Evolutionary conservation across 2,113 vertebrate species (phyloP).

Genomic region (Dasyurus viverrinus): DNA sequence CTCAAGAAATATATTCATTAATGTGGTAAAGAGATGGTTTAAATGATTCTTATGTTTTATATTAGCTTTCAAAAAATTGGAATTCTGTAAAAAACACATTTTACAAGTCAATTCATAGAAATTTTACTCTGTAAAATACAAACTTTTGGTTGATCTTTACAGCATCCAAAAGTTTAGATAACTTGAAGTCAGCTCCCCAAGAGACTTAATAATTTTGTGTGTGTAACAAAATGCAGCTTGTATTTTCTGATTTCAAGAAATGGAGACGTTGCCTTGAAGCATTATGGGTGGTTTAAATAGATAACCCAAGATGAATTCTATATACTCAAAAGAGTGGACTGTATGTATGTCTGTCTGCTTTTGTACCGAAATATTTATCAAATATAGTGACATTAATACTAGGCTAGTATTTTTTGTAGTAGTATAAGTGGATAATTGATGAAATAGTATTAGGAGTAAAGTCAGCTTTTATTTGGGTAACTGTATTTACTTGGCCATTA

Average conservation of each 20-base stretch:
- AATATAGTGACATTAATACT: not conserved
- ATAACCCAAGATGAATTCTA: not conserved
- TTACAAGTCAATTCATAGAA: slow-evolving; percentile 13
- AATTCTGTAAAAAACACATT: not conserved
- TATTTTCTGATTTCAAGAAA: not conserved
- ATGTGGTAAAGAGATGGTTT: not conserved
- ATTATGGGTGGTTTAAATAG: not conserved
- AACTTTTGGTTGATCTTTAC: not conserved
- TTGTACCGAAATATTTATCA: slow-evolving; percentile 12
- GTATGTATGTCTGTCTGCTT: not conserved
- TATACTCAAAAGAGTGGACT: not conserved
- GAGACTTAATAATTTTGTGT: not conserved
- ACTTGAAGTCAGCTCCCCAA: not conserved
- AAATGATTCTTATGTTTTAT: not conserved
- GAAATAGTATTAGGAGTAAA: not conserved
- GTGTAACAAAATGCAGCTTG: not conserved
- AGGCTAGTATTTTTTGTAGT: slow-evolving; percentile 7
- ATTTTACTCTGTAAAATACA: not conserved
- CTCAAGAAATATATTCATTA: not conserved
- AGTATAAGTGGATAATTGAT: not conserved
- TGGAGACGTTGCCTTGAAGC: not conserved
- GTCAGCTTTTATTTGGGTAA: not conserved
- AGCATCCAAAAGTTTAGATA: not conserved
- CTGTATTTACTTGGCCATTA: not conserved
- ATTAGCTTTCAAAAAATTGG: not conserved